A percentile compares a stretch with the other conserved stretches of the same genome.
phyloP scores from a whole-genome alignment of 2,888 invertebrate genomes.

The Drosophila formosana region DNA sequence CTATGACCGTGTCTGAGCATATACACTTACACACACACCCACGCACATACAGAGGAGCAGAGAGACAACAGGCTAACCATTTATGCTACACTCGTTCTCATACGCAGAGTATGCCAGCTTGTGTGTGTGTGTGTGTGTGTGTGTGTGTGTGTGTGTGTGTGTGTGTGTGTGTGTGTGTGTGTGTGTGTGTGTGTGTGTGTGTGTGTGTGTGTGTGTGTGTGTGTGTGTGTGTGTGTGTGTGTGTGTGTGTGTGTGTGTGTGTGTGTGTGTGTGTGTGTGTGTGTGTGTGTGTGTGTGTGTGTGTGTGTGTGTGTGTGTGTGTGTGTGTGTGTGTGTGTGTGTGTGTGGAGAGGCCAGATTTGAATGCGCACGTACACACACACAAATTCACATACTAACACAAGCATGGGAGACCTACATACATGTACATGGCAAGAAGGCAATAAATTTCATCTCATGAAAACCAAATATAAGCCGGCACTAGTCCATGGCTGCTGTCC shows the following conservation, averaged over 20 bases:
- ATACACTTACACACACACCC: conserved; percentile 21
- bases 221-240: too few species aligned
- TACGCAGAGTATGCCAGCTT: background rate
- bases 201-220: too few species aligned
- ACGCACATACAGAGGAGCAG: conserved; percentile 9
- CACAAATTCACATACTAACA: conserved; percentile 22
- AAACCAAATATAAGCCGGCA: conserved; percentile 69
- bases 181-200: too few species aligned
- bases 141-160: too few species aligned
- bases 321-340: background rate
- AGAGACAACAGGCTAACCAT: conserved; percentile 18
- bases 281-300: background rate
- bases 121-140: too few species aligned
- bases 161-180: too few species aligned
- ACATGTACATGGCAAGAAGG: conserved; percentile 62
- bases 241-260: too few species aligned
- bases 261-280: background rate
- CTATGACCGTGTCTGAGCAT: conserved; percentile 24
- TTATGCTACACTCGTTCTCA: conserved; percentile 18
- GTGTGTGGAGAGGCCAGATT: background rate
- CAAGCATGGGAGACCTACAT: conserved; percentile 22
- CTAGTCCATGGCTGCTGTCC: conserved; percentile 3
- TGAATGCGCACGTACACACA: conserved; percentile 1
- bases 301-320: background rate
- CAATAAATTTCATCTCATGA: conserved; percentile 81